Evolutionary conservation across 2,113 vertebrate species (phyloP).

Genomic region (Argyrosomus japonicus): DNA sequence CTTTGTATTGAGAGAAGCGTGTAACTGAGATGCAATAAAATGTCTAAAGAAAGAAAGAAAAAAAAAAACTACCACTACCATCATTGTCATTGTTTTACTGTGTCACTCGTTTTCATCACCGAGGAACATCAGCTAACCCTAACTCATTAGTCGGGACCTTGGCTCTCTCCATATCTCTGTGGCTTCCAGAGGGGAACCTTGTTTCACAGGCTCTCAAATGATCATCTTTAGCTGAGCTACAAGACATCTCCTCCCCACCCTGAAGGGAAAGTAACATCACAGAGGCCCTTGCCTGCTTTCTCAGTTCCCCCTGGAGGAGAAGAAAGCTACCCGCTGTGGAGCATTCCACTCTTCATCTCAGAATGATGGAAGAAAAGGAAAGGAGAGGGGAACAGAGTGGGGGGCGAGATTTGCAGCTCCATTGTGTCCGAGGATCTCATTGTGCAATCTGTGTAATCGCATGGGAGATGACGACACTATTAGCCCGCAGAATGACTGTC

Average conservation of each 20-base stretch:
- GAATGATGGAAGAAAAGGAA: conserved; percentile 77
- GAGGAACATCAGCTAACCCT: conserved; percentile 59
- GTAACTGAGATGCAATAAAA: conserved; percentile 41
- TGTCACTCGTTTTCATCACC: conserved; percentile 52
- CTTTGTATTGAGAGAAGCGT: conserved; percentile 6
- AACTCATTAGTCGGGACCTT: conserved; percentile 71
- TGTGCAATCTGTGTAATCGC: conserved; percentile 69
- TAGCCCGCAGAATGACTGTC: conserved; percentile 69
- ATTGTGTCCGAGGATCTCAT: conserved; percentile 78
- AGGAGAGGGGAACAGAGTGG: conserved; percentile 62
- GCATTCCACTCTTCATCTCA: conserved; percentile 80
- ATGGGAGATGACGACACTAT: conserved; percentile 74
- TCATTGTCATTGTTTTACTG: conserved; percentile 27
- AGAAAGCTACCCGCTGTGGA: conserved; percentile 81
- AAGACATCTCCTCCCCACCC: conserved; percentile 81
- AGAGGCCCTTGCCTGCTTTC: conserved; percentile 78
- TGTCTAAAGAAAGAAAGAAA: background rate
- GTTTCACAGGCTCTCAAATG: conserved; percentile 80
- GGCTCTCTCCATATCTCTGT: conserved; percentile 36
- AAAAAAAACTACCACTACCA: background rate
- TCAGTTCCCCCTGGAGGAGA: conserved; percentile 79
- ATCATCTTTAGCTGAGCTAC: conserved; percentile 83
- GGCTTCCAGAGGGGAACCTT: conserved; percentile 67
- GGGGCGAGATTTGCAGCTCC: conserved; percentile 68
- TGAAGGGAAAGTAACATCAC: conserved; percentile 83